Evolutionary conservation across 2,113 vertebrate genomes (phyloP).

Genomic region (Gavia stellata): DNA sequence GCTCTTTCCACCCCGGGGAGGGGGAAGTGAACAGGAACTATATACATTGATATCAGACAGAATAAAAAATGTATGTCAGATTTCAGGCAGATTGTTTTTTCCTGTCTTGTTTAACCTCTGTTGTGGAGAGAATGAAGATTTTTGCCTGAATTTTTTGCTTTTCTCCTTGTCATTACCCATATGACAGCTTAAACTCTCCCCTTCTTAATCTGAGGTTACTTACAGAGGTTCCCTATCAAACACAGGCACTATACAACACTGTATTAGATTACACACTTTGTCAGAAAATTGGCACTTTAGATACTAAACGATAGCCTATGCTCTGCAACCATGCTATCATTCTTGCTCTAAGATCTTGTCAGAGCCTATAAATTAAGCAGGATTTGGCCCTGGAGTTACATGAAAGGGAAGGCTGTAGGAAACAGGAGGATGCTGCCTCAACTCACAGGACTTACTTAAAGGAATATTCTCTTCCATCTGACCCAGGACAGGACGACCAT

Average conservation of each 20-base stretch:
- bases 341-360: slow-evolving; percentile 38
- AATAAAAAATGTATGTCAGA: not conserved
- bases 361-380: slow-evolving; percentile 34
- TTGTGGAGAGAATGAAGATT: not conserved
- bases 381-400: slow-evolving; percentile 12
- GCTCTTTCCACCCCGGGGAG: not conserved
- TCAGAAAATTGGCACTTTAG: slow-evolving; percentile 51
- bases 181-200: not conserved
- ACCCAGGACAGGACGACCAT: not conserved
- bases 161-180: slow-evolving; percentile 26
- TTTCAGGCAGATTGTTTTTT: slow-evolving; percentile 13
- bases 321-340: slow-evolving; percentile 29
- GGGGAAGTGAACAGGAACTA: not conserved
- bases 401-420: not conserved
- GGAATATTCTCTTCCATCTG: not conserved
- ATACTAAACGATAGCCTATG: slow-evolving; percentile 24
- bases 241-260: not conserved
- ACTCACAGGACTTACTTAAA: not conserved
- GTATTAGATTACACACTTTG: slow-evolving; percentile 49
- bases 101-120: not conserved
- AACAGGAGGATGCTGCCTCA: not conserved
- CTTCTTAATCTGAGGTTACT: slow-evolving; percentile 49
- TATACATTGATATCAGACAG: not conserved
- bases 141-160: slow-evolving; percentile 27
- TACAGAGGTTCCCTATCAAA: slow-evolving; percentile 23